Percentiles rank a stretch among this genome's conserved stretches.
Conservation (phyloP, 2,797 vertebrate species). For the Sebastes kiyomatsui region DNA sequence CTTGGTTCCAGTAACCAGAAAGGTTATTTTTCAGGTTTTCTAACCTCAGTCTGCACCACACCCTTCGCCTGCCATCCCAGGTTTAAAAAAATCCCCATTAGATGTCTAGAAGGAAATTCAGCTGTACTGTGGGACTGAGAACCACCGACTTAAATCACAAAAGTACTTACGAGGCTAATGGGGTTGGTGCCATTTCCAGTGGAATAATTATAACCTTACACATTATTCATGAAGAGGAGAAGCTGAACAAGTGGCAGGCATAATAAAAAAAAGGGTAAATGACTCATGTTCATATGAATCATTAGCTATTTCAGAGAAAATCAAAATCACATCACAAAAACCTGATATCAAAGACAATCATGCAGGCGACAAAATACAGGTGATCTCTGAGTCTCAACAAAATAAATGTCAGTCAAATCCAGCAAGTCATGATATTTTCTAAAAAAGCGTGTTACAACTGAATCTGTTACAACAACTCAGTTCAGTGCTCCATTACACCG, state of each 20-base stretch:
- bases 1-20: not conserved
- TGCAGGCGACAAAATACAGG: not conserved
- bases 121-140: not conserved
- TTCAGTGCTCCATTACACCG: not conserved
- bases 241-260: not conserved
- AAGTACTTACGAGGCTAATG: constrained; percentile 33
- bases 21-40: not conserved
- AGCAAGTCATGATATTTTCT: not conserved
- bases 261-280: constrained; percentile 1
- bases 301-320: not conserved
- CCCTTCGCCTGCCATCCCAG: not conserved
- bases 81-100: not conserved
- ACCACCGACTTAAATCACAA: not conserved
- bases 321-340: not conserved
- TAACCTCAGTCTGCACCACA: not conserved
- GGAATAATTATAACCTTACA: constrained; percentile 13
- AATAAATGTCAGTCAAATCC: not conserved
- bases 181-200: constrained; percentile 15
- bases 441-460: not conserved
- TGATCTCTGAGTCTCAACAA: not conserved
- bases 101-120: not conserved
- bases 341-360: not conserved
- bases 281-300: not conserved
- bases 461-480: not conserved
- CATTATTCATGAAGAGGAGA: constrained; percentile 35